phyloP scores from a whole-genome alignment of 2,888 invertebrate species.

The Dasysyrphus tricinctus region DNA sequence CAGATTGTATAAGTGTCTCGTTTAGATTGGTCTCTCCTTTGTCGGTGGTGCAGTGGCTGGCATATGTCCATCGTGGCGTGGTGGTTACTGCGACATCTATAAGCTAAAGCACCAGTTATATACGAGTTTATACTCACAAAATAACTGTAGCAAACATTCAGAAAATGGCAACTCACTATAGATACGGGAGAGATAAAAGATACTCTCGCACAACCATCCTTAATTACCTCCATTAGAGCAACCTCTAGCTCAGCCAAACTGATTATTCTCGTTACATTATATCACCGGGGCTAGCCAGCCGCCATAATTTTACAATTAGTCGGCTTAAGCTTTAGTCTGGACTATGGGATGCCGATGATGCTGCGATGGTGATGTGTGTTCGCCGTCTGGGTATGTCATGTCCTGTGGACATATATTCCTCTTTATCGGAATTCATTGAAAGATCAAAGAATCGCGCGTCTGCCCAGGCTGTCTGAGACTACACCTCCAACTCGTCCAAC shows the following conservation, averaged over 20 bases:
- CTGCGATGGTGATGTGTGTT: constrained; percentile 7
- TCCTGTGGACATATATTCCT: constrained; percentile 44
- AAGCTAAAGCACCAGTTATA: not conserved
- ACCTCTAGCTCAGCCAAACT: constrained; percentile 2
- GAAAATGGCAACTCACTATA: constrained; percentile 34
- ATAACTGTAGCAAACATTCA: constrained; percentile 65
- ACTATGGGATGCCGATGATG: not conserved
- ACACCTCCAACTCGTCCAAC: constrained; percentile 69
- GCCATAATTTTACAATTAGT: constrained; percentile 71
- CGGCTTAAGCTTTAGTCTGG: constrained; percentile 46
- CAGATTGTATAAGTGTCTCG: constrained; percentile 64
- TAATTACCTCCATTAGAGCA: constrained; percentile 72
- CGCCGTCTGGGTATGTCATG: constrained; percentile 65
- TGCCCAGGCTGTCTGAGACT: constrained; percentile 39
- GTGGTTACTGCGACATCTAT: not conserved
- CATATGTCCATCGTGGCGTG: not conserved
- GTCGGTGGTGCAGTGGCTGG: constrained; percentile 46
- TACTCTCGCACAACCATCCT: constrained; percentile 30
- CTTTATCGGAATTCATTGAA: constrained; percentile 50
- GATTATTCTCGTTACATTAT: constrained; percentile 43
- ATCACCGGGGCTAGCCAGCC: constrained; percentile 55
- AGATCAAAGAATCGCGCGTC: constrained; percentile 66
- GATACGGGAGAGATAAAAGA: constrained; percentile 39
- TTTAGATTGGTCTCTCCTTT: constrained; percentile 52
- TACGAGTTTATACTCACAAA: constrained; percentile 36